Evolutionary conservation across 1,140 invertebrate species (phyloP), one percentile per base, ranked within the genome.

Genomic region (Polyergus mexicanus): DNA sequence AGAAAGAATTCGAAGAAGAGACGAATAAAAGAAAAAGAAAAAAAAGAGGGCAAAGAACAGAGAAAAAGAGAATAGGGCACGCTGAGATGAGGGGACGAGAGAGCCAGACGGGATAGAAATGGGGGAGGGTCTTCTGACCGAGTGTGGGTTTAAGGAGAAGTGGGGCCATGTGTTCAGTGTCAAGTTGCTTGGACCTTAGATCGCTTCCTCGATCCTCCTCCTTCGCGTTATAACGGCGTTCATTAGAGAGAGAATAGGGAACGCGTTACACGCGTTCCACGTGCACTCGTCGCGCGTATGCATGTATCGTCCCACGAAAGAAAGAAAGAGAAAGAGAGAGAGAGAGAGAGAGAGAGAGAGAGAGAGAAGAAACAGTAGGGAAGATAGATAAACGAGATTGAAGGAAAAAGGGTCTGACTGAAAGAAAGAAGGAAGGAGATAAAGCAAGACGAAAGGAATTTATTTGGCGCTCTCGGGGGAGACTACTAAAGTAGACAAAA

Each of bases 131-230:
- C 89, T 92, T 92, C 86, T 88, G 88, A 91, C 88, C 90, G 92
- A 93, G 93, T 93, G 92, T 93, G 86, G 88, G 91, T 91, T 93
- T 91, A 92, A 93, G 91, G 54, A 90, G 90, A 93, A 93, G 92
- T 92, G 92, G 91, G 89, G 93, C 93, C 93, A 94, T 94, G 91
- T 94, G 93, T 93, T 94, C 86, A 93, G 93, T 93, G 93, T 94
- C 93, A 93, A 93, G 92, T 93, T 93, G 92, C 93, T 90, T 88
- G 92, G 91, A 90, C 75, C 86, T 93, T 86, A 71, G 76, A 77
- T 71, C 65, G 80, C 66, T 89, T 89, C 86, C 83, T 78, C 62
- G 63, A 68, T 84, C 86, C 80, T 87, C 84, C 65, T 85, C 80
- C 66, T 90, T 84, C 76, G 66, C 69, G 86, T 71, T 71, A 85